Evolutionary conservation across 2,888 invertebrate species (phyloP).

Genomic region (Caprella mutica): DNA sequence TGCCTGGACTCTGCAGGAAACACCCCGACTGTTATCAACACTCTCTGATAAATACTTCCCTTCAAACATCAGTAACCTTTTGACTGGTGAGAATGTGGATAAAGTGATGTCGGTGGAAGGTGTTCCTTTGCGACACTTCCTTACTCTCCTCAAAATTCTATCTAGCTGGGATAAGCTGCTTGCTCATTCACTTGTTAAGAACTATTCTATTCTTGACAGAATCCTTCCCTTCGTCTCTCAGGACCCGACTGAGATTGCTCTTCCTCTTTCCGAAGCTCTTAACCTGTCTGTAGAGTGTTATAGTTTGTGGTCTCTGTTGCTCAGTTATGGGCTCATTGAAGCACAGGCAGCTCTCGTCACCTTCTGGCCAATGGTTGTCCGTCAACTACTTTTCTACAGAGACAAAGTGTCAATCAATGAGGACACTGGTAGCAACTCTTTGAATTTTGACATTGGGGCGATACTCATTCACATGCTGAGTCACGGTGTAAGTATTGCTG

Average conservation of each 20-base stretch:
- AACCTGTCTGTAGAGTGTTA: conserved; percentile 42
- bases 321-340: conserved; percentile 47
- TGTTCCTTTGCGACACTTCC: conserved; percentile 27
- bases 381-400: conserved; percentile 50
- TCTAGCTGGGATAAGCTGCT: too few relatives aligned
- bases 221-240: conserved; percentile 16
- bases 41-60: conserved; percentile 41
- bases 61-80: conserved; percentile 23
- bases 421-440: conserved; percentile 41
- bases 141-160: conserved; percentile 25
- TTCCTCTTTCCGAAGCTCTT: conserved; percentile 39
- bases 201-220: too few relatives aligned
- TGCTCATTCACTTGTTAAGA: background rate
- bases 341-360: conserved; percentile 42
- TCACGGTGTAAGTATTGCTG: conserved; percentile 35
- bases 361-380: conserved; percentile 49
- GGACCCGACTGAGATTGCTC: conserved; percentile 40
- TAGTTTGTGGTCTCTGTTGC: conserved; percentile 48
- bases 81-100: conserved; percentile 15
- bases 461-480: conserved; percentile 42
- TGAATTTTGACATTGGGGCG: conserved; percentile 50
- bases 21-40: conserved; percentile 52
- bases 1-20: conserved; percentile 52
- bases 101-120: conserved; percentile 46
- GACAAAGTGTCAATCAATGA: conserved; percentile 47